Conservation (phyloP, 2,888 invertebrate genomes). For the Gymnocheta viridis region DNA sequence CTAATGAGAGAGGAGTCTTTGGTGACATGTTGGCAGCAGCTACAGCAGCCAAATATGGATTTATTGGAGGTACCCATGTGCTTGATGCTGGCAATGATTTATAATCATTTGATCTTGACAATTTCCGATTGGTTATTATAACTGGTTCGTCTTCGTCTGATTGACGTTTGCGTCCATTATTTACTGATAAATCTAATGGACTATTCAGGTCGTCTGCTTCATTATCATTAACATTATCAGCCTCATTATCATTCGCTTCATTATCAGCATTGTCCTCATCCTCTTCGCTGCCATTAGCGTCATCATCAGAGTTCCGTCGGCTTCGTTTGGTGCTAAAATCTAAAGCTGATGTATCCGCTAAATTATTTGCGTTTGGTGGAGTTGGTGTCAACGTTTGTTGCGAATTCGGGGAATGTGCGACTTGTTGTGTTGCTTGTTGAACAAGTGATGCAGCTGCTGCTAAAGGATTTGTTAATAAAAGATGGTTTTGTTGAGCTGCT, state of each 20-base stretch:
- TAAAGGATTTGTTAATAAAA: conserved; percentile 89
- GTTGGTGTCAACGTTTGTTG: conserved; percentile 83
- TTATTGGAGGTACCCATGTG: conserved; percentile 91
- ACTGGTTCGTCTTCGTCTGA: conserved; percentile 87
- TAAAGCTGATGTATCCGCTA: conserved; percentile 85
- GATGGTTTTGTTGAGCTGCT: conserved; percentile 88
- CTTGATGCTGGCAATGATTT: conserved; percentile 85
- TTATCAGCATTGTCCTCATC: conserved; percentile 57
- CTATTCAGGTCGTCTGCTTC: conserved; percentile 77
- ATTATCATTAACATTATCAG: conserved; percentile 67
- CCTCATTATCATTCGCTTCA: conserved; percentile 65
- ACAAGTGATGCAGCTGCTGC: conserved; percentile 87
- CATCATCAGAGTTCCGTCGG: conserved; percentile 82
- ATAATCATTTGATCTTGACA: conserved; percentile 86
- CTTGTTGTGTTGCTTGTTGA: conserved; percentile 78
- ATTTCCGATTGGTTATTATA: conserved; percentile 83
- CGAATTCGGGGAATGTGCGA: conserved; percentile 76
- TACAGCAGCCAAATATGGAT: conserved; percentile 91
- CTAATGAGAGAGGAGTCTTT: conserved; percentile 86
- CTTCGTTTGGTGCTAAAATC: conserved; percentile 91
- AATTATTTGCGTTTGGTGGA: conserved; percentile 73
- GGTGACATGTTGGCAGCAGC: conserved; percentile 89
- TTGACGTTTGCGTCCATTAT: conserved; percentile 88
- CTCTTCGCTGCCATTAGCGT: conserved; percentile 78
- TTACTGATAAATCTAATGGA: conserved; percentile 91